phyloP scores from a whole-genome alignment of 2,888 invertebrate species.

The Malthinus flaveolus region DNA sequence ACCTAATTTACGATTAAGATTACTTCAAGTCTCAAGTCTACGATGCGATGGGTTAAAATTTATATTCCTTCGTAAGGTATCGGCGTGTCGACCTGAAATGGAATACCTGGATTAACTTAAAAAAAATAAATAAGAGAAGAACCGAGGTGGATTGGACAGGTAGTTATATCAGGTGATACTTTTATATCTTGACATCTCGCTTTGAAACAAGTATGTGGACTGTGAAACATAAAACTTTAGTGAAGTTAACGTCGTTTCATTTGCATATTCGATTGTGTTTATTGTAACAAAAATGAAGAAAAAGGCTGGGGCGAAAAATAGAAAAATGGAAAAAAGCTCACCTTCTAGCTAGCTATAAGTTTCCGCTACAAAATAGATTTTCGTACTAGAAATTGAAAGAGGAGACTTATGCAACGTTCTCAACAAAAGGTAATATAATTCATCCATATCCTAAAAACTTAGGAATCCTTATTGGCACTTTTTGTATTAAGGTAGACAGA shows the following conservation, averaged over 20 bases:
- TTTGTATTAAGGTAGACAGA: too few species aligned
- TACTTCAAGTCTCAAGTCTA: slow-evolving; percentile 30
- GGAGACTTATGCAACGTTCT: too few species aligned
- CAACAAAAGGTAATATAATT: too few species aligned
- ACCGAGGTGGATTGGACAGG: slow-evolving; percentile 46
- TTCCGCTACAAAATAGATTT: too few species aligned
- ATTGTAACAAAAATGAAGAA: background rate
- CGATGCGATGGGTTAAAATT: slow-evolving; percentile 41
- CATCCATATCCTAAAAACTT: too few species aligned
- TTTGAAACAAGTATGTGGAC: slow-evolving; percentile 36
- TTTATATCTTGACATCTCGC: slow-evolving; percentile 48
- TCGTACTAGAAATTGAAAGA: too few species aligned
- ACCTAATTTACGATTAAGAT: slow-evolving; percentile 41
- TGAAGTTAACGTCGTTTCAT: slow-evolving; percentile 35
- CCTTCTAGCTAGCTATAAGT: too few species aligned
- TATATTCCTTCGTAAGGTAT: slow-evolving; percentile 38
- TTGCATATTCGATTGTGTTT: slow-evolving; percentile 36
- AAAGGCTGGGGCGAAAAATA: too few species aligned
- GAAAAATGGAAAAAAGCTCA: too few species aligned
- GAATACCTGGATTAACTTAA: slow-evolving; percentile 20
- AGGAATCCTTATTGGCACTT: too few species aligned
- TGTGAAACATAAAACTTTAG: slow-evolving; percentile 40
- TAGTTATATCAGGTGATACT: slow-evolving; percentile 51
- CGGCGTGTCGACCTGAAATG: slow-evolving; percentile 18
- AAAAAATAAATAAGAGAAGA: slow-evolving; percentile 21